Evolutionary conservation across 2,888 invertebrate genomes (phyloP).

Genomic region (Pecten maximus): DNA sequence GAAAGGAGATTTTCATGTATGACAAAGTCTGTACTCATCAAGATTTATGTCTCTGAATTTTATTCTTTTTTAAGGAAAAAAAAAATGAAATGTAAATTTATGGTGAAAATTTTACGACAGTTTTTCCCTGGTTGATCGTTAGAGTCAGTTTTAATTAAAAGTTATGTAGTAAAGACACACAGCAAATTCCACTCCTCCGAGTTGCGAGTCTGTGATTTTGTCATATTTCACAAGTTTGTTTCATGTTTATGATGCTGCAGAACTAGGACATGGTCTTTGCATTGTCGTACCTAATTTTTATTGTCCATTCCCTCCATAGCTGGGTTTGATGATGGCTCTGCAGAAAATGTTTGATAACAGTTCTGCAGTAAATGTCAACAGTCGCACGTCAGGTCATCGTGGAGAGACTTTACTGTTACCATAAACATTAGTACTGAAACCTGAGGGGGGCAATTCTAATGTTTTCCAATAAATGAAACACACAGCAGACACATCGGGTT

Average conservation of each 20-base stretch:
- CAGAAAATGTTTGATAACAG: constrained; percentile 28
- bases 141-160: constrained; percentile 24
- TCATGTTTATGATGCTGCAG: constrained; percentile 7
- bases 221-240: constrained; percentile 29
- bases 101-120: constrained; percentile 9
- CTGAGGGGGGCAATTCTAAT: constrained; percentile 18
- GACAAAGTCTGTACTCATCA: neutral
- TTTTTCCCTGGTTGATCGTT: neutral
- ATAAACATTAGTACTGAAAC: constrained; percentile 14
- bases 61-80: neutral
- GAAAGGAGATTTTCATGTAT: neutral
- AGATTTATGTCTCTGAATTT: constrained; percentile 33
- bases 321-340: neutral
- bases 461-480: constrained; percentile 26
- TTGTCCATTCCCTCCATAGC: neutral
- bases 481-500: neutral
- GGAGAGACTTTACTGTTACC: neutral
- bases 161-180: constrained; percentile 13
- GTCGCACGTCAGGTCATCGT: neutral
- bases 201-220: neutral
- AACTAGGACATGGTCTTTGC: constrained; percentile 2
- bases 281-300: constrained; percentile 30
- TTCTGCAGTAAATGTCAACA: constrained; percentile 24
- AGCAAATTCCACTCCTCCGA: neutral
- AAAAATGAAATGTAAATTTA: constrained; percentile 28